Conservation (phyloP, 2,888 invertebrate species). For the Nephrotoma guestfalica region DNA sequence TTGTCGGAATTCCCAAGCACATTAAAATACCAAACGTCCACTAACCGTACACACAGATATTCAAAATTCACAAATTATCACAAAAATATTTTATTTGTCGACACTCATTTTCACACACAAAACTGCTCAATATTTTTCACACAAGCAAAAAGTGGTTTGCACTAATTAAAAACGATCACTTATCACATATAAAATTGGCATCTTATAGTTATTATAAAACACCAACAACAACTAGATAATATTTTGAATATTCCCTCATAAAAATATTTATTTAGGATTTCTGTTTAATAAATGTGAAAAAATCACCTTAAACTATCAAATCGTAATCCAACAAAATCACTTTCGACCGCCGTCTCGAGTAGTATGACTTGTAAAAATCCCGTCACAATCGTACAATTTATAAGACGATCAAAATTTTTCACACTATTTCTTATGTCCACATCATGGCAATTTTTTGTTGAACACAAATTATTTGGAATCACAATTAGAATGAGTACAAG, state of each 20-base stretch:
- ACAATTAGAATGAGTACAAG: neutral
- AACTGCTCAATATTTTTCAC: neutral
- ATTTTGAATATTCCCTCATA: neutral
- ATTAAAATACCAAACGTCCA: no score
- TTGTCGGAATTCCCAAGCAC: no score
- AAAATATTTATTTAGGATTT: neutral
- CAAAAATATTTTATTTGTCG: neutral
- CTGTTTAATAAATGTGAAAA: no score
- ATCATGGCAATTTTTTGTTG: neutral
- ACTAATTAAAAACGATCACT: neutral
- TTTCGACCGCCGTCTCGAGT: neutral
- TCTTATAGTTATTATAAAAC: neutral
- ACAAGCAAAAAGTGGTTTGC: neutral
- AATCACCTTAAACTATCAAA: neutral
- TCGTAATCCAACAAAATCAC: neutral
- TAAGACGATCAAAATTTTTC: neutral
- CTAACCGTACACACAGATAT: no score
- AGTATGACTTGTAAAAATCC: neutral
- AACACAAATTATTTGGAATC: neutral
- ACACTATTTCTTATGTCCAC: neutral
- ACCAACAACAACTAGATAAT: neutral
- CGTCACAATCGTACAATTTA: neutral
- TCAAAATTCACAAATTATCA: neutral
- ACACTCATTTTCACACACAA: neutral
- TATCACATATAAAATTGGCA: neutral